phyloP scores from a whole-genome alignment of 2,888 invertebrate genomes.

The Tenthredo distinguenda region DNA sequence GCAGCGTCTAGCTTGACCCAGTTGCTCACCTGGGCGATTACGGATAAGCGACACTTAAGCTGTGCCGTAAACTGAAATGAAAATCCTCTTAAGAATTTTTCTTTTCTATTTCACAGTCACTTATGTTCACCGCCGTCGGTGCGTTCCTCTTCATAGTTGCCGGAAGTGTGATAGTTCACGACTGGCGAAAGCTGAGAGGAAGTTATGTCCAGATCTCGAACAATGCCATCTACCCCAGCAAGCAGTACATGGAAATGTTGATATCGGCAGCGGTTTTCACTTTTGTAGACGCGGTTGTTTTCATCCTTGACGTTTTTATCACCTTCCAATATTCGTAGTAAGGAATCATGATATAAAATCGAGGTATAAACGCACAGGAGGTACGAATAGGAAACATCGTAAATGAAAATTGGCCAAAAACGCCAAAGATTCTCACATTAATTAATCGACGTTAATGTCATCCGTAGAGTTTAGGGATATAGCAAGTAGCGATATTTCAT shows the following conservation, averaged over 20 bases:
- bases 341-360: not conserved
- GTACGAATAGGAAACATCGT: not conserved
- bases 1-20: constrained; percentile 18
- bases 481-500: not conserved
- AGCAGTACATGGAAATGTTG: constrained; percentile 85
- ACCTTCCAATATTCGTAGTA: constrained; percentile 79
- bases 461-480: not conserved
- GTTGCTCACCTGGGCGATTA: constrained; percentile 25
- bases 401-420: constrained; percentile 9
- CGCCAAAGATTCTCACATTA: constrained; percentile 25
- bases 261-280: constrained; percentile 84
- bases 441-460: not conserved
- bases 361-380: not conserved
- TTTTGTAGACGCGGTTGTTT: constrained; percentile 82
- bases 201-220: constrained; percentile 73
- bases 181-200: constrained; percentile 75
- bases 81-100: not conserved
- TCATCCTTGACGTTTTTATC: constrained; percentile 83
- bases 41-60: not conserved
- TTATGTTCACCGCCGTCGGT: constrained; percentile 83
- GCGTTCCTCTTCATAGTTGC: constrained; percentile 84
- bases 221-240: constrained; percentile 81
- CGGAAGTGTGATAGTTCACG: constrained; percentile 83
- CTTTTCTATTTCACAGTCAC: constrained; percentile 75
- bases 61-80: not conserved